Percentiles rank a stretch among this genome's conserved stretches.
Evolutionary conservation across 2,888 invertebrate species (phyloP).

Genomic region (Argyresthia albistria): DNA sequence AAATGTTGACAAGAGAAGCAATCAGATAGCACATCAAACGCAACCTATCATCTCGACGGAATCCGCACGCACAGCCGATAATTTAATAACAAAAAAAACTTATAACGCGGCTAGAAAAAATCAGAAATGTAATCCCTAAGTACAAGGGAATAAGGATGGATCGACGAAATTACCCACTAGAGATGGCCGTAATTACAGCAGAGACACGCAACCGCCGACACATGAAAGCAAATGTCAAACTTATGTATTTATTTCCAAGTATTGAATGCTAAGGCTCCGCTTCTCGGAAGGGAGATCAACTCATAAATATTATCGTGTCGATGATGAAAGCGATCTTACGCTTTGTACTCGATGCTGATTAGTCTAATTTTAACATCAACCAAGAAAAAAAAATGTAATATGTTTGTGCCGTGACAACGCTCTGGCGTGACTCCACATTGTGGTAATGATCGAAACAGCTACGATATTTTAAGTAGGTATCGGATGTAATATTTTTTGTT

Average conservation of each 20-base stretch:
- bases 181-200: conserved; percentile 54
- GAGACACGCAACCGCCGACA: conserved; percentile 57
- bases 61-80: conserved; percentile 65
- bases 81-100: conserved; percentile 68
- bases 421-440: conserved; percentile 35
- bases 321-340: conserved; percentile 70
- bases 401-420: conserved; percentile 53
- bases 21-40: conserved; percentile 65
- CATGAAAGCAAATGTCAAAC: conserved; percentile 73
- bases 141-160: conserved; percentile 30
- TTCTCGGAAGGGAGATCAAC: conserved; percentile 57
- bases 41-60: conserved; percentile 69
- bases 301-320: conserved; percentile 67
- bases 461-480: not conserved
- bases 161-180: conserved; percentile 20
- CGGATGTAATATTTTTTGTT: too few species aligned
- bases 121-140: conserved; percentile 42
- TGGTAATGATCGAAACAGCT: conserved; percentile 31
- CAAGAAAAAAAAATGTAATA: conserved; percentile 43
- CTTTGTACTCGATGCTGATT: conserved; percentile 69
- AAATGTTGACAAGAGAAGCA: conserved; percentile 67
- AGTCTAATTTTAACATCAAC: conserved; percentile 54
- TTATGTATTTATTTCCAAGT: conserved; percentile 73
- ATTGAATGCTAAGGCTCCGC: conserved; percentile 60
- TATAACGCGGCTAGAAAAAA: conserved; percentile 24